Percentiles rank a stretch among this genome's conserved stretches.
Evolutionary conservation across 1,140 invertebrate genomes (phyloP).

Genomic region (Calosoma granatense): DNA sequence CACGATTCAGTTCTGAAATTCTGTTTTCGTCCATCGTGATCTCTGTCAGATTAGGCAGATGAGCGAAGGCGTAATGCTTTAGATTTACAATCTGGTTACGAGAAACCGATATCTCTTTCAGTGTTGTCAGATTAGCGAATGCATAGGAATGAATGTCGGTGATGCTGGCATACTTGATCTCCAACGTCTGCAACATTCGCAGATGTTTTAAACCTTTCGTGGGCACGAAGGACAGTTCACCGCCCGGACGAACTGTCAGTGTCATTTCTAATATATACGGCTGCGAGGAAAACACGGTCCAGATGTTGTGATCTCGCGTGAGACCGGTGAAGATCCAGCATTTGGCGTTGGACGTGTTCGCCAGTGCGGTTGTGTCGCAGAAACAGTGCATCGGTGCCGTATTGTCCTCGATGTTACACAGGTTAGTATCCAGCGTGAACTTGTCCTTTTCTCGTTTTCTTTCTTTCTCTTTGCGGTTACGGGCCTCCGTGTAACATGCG

Average conservation of each 20-base stretch:
- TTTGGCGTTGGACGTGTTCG: constrained; percentile 22
- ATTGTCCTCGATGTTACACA: constrained; percentile 23
- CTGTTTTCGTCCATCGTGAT: constrained; percentile 48
- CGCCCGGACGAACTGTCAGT: constrained; percentile 54
- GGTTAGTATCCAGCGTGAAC: constrained; percentile 13
- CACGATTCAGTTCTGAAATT: constrained; percentile 45
- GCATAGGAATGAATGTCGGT: constrained; percentile 51
- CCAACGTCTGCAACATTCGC: constrained; percentile 50
- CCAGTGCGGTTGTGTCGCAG: constrained; percentile 19
- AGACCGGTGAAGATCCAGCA: constrained; percentile 52
- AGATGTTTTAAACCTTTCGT: constrained; percentile 53
- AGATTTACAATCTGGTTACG: constrained; percentile 56
- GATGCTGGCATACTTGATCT: constrained; percentile 60
- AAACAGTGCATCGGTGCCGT: constrained; percentile 25
- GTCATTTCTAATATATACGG: constrained; percentile 54
- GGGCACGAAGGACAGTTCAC: constrained; percentile 54
- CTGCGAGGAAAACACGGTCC: constrained; percentile 60
- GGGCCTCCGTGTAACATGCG: not conserved
- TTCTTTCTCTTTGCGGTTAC: not conserved
- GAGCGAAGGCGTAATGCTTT: constrained; percentile 51
- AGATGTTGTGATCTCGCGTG: constrained; percentile 50
- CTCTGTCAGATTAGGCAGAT: constrained; percentile 41
- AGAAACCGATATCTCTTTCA: constrained; percentile 53
- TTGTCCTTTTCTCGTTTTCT: not conserved
- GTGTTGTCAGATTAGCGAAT: constrained; percentile 56